phyloP scores from a whole-genome alignment of 1,140 invertebrate species.

The Bombus ignitus region DNA sequence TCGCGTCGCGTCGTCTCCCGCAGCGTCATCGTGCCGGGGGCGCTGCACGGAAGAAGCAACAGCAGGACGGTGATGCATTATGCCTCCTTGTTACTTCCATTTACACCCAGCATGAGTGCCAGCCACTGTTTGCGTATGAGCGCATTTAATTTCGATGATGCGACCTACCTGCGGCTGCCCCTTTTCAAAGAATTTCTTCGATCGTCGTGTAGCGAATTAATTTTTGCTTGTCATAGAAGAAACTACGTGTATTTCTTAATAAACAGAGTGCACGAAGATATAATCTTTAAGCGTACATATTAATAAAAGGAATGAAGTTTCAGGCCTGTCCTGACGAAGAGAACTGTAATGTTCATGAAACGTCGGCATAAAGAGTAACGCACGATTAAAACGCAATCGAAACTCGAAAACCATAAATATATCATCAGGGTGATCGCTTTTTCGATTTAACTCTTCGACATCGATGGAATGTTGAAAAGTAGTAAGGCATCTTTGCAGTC shows the following conservation, averaged over 20 bases:
- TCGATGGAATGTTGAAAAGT: background rate
- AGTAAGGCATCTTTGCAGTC: background rate
- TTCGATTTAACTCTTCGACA: background rate
- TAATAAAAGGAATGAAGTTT: too few species aligned
- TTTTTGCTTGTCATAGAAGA: conserved; percentile 25
- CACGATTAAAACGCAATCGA: too few species aligned
- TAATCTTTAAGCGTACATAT: too few species aligned
- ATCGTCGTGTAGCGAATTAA: conserved; percentile 36
- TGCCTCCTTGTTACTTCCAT: conserved; percentile 55
- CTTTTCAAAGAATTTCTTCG: conserved; percentile 26
- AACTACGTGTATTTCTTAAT: conserved; percentile 20
- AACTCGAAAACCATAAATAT: too few species aligned
- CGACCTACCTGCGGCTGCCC: conserved; percentile 23
- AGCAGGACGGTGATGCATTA: conserved; percentile 62
- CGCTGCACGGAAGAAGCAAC: conserved; percentile 53
- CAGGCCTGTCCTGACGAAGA: too few species aligned
- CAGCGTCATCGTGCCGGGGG: conserved; percentile 28
- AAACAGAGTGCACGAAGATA: conserved; percentile 17
- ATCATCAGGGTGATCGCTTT: too few species aligned
- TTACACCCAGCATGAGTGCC: conserved; percentile 60
- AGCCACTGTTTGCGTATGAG: conserved; percentile 50
- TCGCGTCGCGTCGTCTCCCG: conserved; percentile 41
- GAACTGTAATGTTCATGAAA: too few species aligned
- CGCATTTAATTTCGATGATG: conserved; percentile 57
- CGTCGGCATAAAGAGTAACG: too few species aligned